Evolutionary conservation across 2,797 vertebrate species (phyloP), one percentile per base, ranked within the genome.

Genomic region (Lycodopsis pacificus): DNA sequence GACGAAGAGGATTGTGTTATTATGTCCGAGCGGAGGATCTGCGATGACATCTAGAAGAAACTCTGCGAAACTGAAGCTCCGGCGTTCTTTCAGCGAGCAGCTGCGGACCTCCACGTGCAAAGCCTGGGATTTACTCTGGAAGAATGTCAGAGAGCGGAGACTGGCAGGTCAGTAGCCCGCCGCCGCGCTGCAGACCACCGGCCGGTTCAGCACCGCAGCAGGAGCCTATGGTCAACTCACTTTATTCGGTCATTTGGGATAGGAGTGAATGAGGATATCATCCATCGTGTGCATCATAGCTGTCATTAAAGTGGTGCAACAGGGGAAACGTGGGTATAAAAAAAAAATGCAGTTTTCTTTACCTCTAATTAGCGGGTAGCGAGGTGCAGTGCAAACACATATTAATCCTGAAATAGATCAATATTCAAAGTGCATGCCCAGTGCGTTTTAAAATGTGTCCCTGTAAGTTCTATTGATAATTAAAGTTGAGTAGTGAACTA

Each of bases 121-220:
- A 95, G 97, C 97, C 85, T 97, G 97, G 97, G 96, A 96, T 86
- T 90, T 97, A 88, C 95, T 98, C 66, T 97, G 97, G 97, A 97
- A 79, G 85, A 97, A 94, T 79, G 95, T 97, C 88, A 92, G 97
- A 15, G 97, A 97, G 91, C 93, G 95, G 77, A 94, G 96, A 38
- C 95, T 97, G 87, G 95, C 97, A 97, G 97, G 97, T 98, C 94
- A 94, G 97, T 96, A 73, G 63, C 72, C 84, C 84, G 74, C 72
- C 34, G 7, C 59, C 59, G 69, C 56, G 25, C 40, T 1, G 62
- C 22, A 22, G 25, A 73, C 58, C 62, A 4, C 25, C 54, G 54
- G 53, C 2, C 1, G 6, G 19, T 30, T 8, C 34, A 32, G 12
- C 54, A 7, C 44, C 19, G 20, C 38, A 51, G 36, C 27, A 3